phyloP scores from a whole-genome alignment of 2,797 vertebrate genomes.

The Anas capensis region DNA sequence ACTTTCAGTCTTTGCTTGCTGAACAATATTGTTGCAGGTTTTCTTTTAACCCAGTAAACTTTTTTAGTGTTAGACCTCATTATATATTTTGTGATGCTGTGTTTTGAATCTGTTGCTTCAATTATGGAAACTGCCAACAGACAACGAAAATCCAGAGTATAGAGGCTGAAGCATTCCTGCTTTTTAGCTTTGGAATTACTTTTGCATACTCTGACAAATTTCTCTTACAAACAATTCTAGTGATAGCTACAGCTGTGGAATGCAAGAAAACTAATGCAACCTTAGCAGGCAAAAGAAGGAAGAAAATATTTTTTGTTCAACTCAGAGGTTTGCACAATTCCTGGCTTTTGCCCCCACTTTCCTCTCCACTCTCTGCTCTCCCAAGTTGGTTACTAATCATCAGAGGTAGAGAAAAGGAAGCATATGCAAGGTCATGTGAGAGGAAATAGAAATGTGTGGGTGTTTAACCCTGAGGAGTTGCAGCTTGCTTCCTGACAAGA shows the following conservation, averaged over 20 bases:
- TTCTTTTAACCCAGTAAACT: slow-evolving; percentile 29
- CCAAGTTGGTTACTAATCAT: background rate
- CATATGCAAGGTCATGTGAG: background rate
- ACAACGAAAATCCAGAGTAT: background rate
- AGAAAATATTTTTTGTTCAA: background rate
- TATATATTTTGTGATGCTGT: background rate
- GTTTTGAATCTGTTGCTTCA: slow-evolving; percentile 45
- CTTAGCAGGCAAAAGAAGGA: background rate
- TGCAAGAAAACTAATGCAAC: background rate
- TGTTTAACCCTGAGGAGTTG: background rate
- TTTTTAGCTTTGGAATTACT: slow-evolving; percentile 52
- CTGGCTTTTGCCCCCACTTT: background rate
- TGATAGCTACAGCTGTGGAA: background rate
- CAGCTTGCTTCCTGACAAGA: background rate
- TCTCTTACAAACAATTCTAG: background rate
- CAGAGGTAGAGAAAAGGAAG: background rate
- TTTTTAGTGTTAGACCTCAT: background rate
- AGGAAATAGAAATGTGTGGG: background rate
- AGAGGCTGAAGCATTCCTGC: background rate
- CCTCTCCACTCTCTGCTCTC: background rate
- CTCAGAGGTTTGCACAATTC: background rate
- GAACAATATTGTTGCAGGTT: background rate
- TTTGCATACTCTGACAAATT: slow-evolving; percentile 33
- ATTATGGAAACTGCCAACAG: slow-evolving; percentile 37
- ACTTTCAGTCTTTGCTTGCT: background rate